These are phyloP conservation scores for Achroia grisella DNA, from an alignment of 1,140 invertebrate genomes.

Conservation along the genomic window DNA sequence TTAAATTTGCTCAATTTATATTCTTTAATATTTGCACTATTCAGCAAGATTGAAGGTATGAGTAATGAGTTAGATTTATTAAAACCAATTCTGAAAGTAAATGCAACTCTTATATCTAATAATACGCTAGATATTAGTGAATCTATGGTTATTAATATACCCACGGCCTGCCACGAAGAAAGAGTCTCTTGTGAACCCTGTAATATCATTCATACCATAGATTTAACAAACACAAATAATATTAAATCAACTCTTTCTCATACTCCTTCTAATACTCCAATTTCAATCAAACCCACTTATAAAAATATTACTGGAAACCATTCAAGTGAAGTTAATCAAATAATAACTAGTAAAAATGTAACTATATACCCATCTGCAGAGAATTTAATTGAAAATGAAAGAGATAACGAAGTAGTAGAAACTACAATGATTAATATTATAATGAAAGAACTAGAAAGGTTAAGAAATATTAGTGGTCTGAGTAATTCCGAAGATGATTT, in stretches of 20 bases:
- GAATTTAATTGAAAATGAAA: slow-evolving; percentile 18
- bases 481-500: slow-evolving; percentile 1
- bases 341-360: no score
- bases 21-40: slow-evolving; percentile 95
- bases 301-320: no score
- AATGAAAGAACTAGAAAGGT: slow-evolving; percentile 20
- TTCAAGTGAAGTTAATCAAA: no score
- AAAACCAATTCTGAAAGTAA: slow-evolving; percentile 53
- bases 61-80: slow-evolving; percentile 70
- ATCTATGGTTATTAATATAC: slow-evolving; percentile 21
- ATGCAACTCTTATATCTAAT: slow-evolving; percentile 25
- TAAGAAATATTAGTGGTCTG: slow-evolving; percentile 22
- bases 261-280: no score
- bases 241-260: no score
- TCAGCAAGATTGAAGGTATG: slow-evolving; percentile 91
- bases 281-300: no score
- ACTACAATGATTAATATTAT: slow-evolving; percentile 8
- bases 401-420: slow-evolving; percentile 3
- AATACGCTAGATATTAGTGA: slow-evolving; percentile 26
- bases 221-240: no score
- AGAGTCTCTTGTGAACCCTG: slow-evolving; percentile 41
- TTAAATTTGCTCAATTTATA: slow-evolving; percentile 96
- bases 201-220: neutral
- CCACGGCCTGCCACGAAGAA: slow-evolving; percentile 34
- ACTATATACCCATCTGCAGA: slow-evolving; percentile 2